phyloP scores from a whole-genome alignment of 1,140 invertebrate genomes.

The Drosophila mauritiana region DNA sequence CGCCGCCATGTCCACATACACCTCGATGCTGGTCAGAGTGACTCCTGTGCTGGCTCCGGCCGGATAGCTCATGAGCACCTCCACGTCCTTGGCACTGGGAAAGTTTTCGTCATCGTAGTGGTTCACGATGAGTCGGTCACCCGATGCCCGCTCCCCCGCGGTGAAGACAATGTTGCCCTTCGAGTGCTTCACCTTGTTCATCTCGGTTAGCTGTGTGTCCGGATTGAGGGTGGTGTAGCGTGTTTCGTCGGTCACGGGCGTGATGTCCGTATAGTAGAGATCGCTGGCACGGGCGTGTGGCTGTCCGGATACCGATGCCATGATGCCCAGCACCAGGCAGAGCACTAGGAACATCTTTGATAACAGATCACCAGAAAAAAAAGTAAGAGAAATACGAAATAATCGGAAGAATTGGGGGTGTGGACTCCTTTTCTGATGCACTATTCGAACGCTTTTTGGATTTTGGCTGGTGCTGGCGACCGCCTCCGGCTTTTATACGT shows the following conservation, averaged over 20 bases:
- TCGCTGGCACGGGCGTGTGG: slow-evolving; percentile 53
- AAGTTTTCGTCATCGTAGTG: slow-evolving; percentile 68
- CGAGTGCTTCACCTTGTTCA: slow-evolving; percentile 67
- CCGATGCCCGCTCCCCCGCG: slow-evolving; percentile 56
- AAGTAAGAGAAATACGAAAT: background rate
- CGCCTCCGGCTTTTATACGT: slow-evolving; percentile 53
- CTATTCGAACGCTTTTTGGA: slow-evolving; percentile 17
- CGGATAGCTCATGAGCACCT: slow-evolving; percentile 66
- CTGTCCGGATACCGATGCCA: background rate
- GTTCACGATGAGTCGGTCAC: slow-evolving; percentile 64
- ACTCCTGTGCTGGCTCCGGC: slow-evolving; percentile 27
- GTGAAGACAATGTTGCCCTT: slow-evolving; percentile 75
- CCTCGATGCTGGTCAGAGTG: slow-evolving; percentile 67
- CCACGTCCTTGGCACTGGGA: slow-evolving; percentile 57
- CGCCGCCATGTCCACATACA: slow-evolving; percentile 67
- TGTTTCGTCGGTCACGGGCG: slow-evolving; percentile 55
- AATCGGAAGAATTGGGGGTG: background rate
- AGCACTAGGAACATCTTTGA: slow-evolving; percentile 1
- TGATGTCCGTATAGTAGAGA: slow-evolving; percentile 63
- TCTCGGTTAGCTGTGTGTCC: slow-evolving; percentile 20
- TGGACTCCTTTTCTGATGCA: slow-evolving; percentile 9
- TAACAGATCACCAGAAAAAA: slow-evolving; percentile 14
- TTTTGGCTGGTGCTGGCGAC: slow-evolving; percentile 34
- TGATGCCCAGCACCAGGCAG: slow-evolving; percentile 4
- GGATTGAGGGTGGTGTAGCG: slow-evolving; percentile 55